Evolutionary conservation across 2,113 vertebrate genomes (phyloP), one percentile per base, ranked within the genome.

Genomic region (Gasterosteus nipponicus): DNA sequence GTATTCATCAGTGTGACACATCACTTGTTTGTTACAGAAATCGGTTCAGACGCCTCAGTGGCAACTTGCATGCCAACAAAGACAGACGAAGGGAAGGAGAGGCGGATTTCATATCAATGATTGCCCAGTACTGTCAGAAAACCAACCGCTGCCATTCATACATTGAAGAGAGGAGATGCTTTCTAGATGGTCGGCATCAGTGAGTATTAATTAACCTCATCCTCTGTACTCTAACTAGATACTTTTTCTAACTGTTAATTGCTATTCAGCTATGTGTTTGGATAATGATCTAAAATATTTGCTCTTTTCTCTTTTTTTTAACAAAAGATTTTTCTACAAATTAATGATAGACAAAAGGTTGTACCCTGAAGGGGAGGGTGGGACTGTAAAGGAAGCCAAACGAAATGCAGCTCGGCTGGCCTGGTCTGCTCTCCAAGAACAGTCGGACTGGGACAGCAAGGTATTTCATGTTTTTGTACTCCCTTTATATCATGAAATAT

Each of bases 271-370:
- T 26, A 26, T 46, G 2, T 7, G 29, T 38, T 29, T 1, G 33
- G 14, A 18, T 2, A 39, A 56, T 61, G 11, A 54, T 29, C 9
- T 41, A n/a, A 80, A 46, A 9, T 19, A 42, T 22, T 51, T 80
- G 9, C 6, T 42, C 29, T 56, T 38, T 38, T 38, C 6, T 7
- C 7, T 7, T 38, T 3, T 44, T 35, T 33, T 18, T 9, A 5
- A 70, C 14, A 22, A 31, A 77, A 94, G 94, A 69, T 94, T 93
- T 83, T 64, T 59, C 47, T 89, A 42, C 78, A 93, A 70, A 44
- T 73, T 86, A 33, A 22, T 81, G 0, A 90, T 93, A 0, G 10
- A 73, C 3, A 0, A 38, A 0, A 86, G 53, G 14, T 69, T 87
- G 7, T 94, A 92, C 41, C 83, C 89, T 14, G 81, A 61, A 29